A percentile compares a stretch with the other conserved stretches of the same genome.
These are phyloP conservation scores for Aphelocoma coerulescens DNA, from an alignment of 2,113 vertebrate genomes.

Conservation along the genomic window DNA sequence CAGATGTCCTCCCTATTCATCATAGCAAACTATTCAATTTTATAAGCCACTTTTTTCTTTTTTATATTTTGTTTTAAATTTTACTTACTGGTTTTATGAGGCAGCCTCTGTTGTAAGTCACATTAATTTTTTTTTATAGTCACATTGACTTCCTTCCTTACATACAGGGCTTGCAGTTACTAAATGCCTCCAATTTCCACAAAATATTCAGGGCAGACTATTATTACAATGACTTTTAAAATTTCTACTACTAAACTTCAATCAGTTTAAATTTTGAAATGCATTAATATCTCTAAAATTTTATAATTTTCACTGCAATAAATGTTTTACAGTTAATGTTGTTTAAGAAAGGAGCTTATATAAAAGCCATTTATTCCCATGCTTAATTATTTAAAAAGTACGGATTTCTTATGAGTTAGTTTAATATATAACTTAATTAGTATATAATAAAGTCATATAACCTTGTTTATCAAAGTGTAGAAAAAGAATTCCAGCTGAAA, in stretches of 20 bases:
- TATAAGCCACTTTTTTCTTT: constrained; percentile 68
- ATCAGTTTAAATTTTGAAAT: constrained; percentile 80
- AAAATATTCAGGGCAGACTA: constrained; percentile 81
- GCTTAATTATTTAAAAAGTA: constrained; percentile 65
- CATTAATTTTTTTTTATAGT: constrained; percentile 76
- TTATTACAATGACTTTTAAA: constrained; percentile 74
- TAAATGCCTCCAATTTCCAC: constrained; percentile 79
- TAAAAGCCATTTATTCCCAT: constrained; percentile 68
- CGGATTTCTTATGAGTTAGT: constrained; percentile 42
- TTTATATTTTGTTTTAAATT: constrained; percentile 76
- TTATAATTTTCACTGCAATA: constrained; percentile 73
- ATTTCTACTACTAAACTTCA: constrained; percentile 76
- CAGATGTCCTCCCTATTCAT: constrained; percentile 6
- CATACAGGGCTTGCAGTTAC: constrained; percentile 64
- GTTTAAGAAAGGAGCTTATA: constrained; percentile 58
- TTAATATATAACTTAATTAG: constrained; percentile 64
- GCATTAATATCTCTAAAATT: constrained; percentile 74
- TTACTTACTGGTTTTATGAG: constrained; percentile 79
- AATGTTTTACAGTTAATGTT: constrained; percentile 66
- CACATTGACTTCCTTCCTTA: constrained; percentile 72
- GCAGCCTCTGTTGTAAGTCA: constrained; percentile 72
- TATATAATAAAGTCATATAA: constrained; percentile 73
- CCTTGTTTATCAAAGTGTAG: constrained; percentile 73
- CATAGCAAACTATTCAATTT: constrained; percentile 61
- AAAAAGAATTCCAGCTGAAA: constrained; percentile 56